Conservation (phyloP, 2,888 invertebrate species). For the Cosmia trapezina region DNA sequence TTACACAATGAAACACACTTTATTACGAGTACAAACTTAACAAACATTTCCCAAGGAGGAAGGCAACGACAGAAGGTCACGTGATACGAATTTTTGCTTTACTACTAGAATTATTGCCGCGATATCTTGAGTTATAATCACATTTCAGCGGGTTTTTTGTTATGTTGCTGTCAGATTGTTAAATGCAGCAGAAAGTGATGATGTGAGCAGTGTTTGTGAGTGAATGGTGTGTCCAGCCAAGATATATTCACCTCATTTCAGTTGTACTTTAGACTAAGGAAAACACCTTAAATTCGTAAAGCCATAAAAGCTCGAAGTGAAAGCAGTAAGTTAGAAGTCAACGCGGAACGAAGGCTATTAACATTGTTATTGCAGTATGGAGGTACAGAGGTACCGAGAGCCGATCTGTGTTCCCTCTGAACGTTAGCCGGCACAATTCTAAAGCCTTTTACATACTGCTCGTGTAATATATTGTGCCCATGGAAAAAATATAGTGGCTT, state of each 20-base stretch:
- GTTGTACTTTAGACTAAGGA: neutral
- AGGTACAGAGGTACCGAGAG: slow-evolving; percentile 4
- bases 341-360: slow-evolving; percentile 35
- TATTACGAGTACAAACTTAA: too few species aligned
- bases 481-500: slow-evolving; percentile 64
- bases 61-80: too few species aligned
- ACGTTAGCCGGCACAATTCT: slow-evolving; percentile 57
- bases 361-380: slow-evolving; percentile 47
- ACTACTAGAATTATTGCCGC: neutral
- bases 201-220: too few species aligned
- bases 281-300: slow-evolving; percentile 18
- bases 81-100: neutral
- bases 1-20: neutral
- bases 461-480: slow-evolving; percentile 60
- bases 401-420: slow-evolving; percentile 41
- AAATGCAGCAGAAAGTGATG: neutral
- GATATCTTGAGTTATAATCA: neutral
- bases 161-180: neutral
- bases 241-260: neutral
- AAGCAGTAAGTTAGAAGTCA: slow-evolving; percentile 35
- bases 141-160: too few species aligned
- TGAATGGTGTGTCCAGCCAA: neutral
- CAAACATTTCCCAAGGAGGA: neutral
- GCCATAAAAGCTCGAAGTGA: slow-evolving; percentile 34
- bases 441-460: slow-evolving; percentile 57